Evolutionary conservation across 2,797 vertebrate genomes (phyloP).

Genomic region (Xenentodon cancila): DNA sequence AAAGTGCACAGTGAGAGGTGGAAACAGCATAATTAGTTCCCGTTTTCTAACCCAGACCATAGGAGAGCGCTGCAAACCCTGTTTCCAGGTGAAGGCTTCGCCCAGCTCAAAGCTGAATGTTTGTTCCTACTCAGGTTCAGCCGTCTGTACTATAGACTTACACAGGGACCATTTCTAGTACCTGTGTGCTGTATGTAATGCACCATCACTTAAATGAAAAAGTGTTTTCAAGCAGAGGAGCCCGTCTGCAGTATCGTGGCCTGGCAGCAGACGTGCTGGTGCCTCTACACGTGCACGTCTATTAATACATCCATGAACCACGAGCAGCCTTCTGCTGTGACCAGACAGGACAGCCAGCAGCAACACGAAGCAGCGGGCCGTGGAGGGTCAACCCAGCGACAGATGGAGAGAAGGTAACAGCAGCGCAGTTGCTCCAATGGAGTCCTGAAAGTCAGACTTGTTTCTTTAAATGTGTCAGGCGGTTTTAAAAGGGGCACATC

Average conservation of each 20-base stretch:
- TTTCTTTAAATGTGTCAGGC: slow-evolving; percentile 1
- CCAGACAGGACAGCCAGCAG: slow-evolving; percentile 7
- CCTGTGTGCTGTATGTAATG: background rate
- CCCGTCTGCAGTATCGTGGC: background rate
- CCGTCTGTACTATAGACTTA: background rate
- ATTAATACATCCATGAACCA: slow-evolving; percentile 41
- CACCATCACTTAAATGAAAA: background rate
- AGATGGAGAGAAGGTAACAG: too few species aligned
- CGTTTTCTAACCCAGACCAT: background rate
- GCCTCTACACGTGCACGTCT: slow-evolving; percentile 19
- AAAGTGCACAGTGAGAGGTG: slow-evolving; percentile 57
- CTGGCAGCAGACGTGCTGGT: slow-evolving; percentile 16
- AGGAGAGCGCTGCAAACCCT: background rate
- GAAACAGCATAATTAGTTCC: slow-evolving; percentile 10
- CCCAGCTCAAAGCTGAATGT: too few species aligned
- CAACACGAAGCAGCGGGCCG: background rate
- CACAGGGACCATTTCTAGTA: background rate
- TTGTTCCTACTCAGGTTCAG: too few species aligned
- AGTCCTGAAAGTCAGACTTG: background rate
- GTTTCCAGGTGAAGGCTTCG: too few species aligned
- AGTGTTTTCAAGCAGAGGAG: background rate
- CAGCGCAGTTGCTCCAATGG: too few species aligned
- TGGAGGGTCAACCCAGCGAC: too few species aligned
- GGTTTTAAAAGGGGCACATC: background rate
- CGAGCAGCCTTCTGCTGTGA: slow-evolving; percentile 13